These are phyloP conservation scores for Scomber colias DNA, from an alignment of 2,113 vertebrate species.

Conservation along the genomic window DNA sequence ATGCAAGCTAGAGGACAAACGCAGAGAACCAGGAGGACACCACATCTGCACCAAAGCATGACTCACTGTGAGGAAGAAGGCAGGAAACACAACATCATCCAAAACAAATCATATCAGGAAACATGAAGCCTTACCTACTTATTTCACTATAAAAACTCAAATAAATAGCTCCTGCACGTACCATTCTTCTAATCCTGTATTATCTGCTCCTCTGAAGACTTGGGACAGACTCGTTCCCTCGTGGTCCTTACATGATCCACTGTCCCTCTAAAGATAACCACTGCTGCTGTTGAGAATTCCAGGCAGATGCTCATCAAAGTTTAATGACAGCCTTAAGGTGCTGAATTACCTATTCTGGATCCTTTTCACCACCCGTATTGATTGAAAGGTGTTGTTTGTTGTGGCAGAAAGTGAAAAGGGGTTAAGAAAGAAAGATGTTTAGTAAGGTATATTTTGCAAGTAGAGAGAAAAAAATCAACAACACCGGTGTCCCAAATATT, in stretches of 20 bases:
- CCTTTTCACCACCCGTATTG: conserved; percentile 69
- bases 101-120: background rate
- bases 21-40: conserved; percentile 74
- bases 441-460: background rate
- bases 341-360: conserved; percentile 82
- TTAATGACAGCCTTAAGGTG: conserved; percentile 84
- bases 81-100: conserved; percentile 21
- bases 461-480: background rate
- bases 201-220: conserved; percentile 47
- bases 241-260: conserved; percentile 29
- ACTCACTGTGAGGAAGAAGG: conserved; percentile 74
- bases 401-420: background rate
- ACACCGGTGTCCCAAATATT: background rate
- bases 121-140: background rate
- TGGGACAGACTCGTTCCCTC: conserved; percentile 7
- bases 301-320: conserved; percentile 82
- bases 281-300: conserved; percentile 66
- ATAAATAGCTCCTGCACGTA: conserved; percentile 30
- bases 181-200: conserved; percentile 63
- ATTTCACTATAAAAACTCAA: background rate
- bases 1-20: conserved; percentile 62
- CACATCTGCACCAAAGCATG: conserved; percentile 77
- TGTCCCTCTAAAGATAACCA: conserved; percentile 46
- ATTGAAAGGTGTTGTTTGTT: conserved; percentile 48
- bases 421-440: background rate